These are phyloP conservation scores for Elanoides forficatus DNA, from an alignment of 2,113 vertebrate genomes.

Conservation along the genomic window DNA sequence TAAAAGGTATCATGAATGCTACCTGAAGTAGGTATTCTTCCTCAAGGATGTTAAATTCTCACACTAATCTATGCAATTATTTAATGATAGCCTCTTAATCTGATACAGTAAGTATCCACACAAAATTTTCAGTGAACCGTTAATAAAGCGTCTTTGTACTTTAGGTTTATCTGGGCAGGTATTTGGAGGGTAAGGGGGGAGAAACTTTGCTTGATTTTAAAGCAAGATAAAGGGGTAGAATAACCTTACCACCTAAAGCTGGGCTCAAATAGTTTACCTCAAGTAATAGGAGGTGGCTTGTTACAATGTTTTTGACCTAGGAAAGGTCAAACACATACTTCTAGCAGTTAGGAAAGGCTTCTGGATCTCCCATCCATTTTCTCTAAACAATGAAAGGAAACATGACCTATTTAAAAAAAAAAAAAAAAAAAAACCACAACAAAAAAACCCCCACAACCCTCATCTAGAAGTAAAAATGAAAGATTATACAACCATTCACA, in stretches of 20 bases:
- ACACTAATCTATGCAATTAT: background rate
- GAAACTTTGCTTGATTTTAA: background rate
- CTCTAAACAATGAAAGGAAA: background rate
- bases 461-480: background rate
- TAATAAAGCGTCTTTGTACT: background rate
- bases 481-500: background rate
- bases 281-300: background rate
- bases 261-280: background rate
- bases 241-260: background rate
- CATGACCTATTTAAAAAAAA: background rate
- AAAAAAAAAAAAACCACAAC: background rate
- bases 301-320: background rate
- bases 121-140: background rate
- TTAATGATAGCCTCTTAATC: background rate
- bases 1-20: background rate
- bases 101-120: background rate
- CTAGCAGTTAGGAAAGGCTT: background rate
- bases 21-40: background rate
- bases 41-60: background rate
- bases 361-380: background rate
- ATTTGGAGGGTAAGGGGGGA: background rate
- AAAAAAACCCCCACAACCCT: background rate
- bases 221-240: background rate
- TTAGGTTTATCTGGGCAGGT: background rate
- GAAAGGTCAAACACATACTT: background rate